Conservation (phyloP, 2,888 invertebrate genomes). For the Drosophila paramelanica region DNA sequence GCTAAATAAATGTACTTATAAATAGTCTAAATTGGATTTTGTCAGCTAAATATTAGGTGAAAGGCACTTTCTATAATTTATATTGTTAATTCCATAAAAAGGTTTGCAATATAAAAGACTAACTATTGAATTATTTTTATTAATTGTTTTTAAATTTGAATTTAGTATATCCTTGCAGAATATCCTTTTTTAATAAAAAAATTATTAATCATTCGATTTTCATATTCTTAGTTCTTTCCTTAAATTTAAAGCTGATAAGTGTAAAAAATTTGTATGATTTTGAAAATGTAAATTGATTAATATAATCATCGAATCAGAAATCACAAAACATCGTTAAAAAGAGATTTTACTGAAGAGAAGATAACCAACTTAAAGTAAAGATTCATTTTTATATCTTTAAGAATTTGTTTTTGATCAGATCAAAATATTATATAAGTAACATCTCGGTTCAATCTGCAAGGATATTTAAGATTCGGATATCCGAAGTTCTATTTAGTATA, state of each 20-base stretch:
- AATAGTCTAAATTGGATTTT: conserved; percentile 24
- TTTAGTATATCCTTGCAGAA: conserved; percentile 2
- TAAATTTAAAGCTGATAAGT: too few relatives aligned
- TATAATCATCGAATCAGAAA: neutral
- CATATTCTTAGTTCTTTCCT: too few relatives aligned
- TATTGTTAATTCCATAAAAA: conserved; percentile 6
- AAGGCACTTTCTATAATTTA: conserved; percentile 3
- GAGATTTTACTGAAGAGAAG: too few relatives aligned
- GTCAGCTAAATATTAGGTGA: conserved; percentile 5
- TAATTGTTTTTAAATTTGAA: neutral
- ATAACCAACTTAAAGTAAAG: too few relatives aligned
- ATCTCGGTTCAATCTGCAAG: neutral
- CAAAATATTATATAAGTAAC: neutral
- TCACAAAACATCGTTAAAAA: too few relatives aligned
- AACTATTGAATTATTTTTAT: neutral
- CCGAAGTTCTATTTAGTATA: neutral
- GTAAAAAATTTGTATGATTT: too few relatives aligned
- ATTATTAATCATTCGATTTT: too few relatives aligned
- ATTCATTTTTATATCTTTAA: too few relatives aligned
- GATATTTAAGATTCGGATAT: conserved; percentile 6
- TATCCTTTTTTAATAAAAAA: too few relatives aligned
- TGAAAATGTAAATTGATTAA: neutral
- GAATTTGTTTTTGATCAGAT: too few relatives aligned
- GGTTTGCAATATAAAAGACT: neutral
- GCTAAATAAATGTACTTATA: neutral